Percentiles rank a stretch among this genome's conserved stretches.
These are phyloP conservation scores for Theonella swinhoei DNA, from an alignment of 37 sponge, comb jelly and placozoan species.

Conservation along the genomic window DNA sequence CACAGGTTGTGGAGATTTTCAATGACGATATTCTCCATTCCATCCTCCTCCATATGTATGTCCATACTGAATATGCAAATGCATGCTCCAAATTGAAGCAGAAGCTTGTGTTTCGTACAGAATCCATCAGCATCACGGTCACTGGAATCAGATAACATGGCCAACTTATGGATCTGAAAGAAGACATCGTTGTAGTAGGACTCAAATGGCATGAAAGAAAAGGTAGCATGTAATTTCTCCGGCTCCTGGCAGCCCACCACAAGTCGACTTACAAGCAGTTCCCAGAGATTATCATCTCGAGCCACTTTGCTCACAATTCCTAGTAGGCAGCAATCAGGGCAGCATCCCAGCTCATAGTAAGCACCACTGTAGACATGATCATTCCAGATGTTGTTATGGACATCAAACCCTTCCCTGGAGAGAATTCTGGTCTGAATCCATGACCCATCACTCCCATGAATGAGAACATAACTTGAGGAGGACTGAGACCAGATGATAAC, in stretches of 20 bases:
- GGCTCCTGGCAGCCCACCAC: neutral
- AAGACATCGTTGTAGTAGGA: neutral
- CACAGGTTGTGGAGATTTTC: neutral
- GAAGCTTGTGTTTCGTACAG: neutral
- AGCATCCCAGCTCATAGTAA: slow-evolving; percentile 5
- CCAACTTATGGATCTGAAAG: neutral
- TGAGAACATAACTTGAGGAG: neutral
- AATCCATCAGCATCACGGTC: neutral
- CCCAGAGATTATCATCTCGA: neutral
- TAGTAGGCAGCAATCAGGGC: slow-evolving; percentile 6
- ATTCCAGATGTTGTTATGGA: neutral
- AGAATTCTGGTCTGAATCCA: neutral
- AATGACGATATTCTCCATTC: neutral
- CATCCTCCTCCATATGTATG: neutral
- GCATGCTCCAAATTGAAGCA: neutral
- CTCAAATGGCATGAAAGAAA: neutral
- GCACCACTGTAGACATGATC: slow-evolving; percentile 5
- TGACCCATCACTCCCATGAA: neutral
- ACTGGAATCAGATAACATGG: neutral
- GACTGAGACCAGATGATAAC: neutral
- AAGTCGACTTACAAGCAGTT: neutral
- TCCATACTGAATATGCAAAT: neutral
- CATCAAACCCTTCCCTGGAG: neutral
- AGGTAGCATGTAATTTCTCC: neutral
- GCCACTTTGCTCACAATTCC: neutral